phyloP scores from a whole-genome alignment of 2,113 vertebrate genomes.

The Oncorhynchus tshawytscha region DNA sequence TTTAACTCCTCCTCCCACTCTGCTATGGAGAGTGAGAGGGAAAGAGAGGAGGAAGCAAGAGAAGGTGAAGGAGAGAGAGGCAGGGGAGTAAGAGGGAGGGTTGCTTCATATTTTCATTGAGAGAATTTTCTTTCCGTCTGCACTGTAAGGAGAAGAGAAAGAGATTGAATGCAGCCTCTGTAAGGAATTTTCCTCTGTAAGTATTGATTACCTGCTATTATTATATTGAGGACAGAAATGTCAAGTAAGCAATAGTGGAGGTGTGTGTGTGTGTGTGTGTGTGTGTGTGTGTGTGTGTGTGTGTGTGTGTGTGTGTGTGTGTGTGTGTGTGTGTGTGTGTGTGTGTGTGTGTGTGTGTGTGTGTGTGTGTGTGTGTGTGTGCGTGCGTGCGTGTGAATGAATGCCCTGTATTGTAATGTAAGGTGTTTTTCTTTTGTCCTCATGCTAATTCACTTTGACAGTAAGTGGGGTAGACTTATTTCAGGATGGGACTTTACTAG shows the following conservation, averaged over 20 bases:
- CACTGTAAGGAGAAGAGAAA: constrained; percentile 46
- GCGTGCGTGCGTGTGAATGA: not conserved
- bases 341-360: too few species aligned
- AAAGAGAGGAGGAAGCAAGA: constrained; percentile 31
- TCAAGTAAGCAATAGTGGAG: not conserved
- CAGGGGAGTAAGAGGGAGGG: constrained; percentile 12
- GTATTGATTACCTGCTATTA: constrained; percentile 45
- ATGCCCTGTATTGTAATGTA: too few species aligned
- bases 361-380: not conserved
- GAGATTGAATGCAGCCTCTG: constrained; percentile 30
- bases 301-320: too few species aligned
- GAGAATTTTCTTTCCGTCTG: constrained; percentile 42
- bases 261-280: too few species aligned
- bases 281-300: too few species aligned
- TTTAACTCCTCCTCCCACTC: constrained; percentile 55
- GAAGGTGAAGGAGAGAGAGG: constrained; percentile 30
- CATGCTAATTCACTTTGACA: too few species aligned
- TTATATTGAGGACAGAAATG: constrained; percentile 18
- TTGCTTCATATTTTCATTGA: constrained; percentile 42
- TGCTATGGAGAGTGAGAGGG: constrained; percentile 38
- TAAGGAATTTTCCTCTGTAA: constrained; percentile 58
- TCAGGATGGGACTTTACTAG: too few species aligned
- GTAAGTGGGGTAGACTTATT: too few species aligned
- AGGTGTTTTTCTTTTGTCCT: too few species aligned
- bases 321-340: too few species aligned